Evolutionary conservation across 2,113 vertebrate species (phyloP).

Genomic region (Nesogale talazaci): DNA sequence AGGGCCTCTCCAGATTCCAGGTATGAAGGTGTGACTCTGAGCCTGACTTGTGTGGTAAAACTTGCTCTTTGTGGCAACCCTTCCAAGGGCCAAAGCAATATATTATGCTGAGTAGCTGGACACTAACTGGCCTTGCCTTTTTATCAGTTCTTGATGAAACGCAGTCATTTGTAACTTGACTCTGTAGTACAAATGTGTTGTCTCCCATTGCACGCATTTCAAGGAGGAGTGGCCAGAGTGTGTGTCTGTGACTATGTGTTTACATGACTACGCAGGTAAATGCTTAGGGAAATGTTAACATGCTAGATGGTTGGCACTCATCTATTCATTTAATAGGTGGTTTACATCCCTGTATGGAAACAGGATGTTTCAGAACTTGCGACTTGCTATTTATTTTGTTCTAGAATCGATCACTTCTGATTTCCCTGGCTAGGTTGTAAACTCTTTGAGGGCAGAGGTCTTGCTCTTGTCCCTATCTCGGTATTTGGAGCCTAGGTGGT

Average conservation of each 20-base stretch:
- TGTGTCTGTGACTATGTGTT: neutral
- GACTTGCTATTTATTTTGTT: conserved; percentile 5
- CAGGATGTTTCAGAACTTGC: conserved; percentile 1
- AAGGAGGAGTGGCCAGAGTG: neutral
- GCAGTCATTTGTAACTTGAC: conserved; percentile 46
- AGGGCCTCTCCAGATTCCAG: conserved; percentile 35
- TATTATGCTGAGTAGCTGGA: neutral
- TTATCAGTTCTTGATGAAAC: conserved; percentile 44
- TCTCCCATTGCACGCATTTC: conserved; percentile 18
- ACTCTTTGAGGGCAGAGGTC: neutral
- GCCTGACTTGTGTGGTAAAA: neutral
- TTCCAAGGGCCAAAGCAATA: neutral
- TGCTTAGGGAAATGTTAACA: neutral
- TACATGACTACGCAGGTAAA: neutral
- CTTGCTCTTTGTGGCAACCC: neutral
- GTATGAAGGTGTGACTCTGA: conserved; percentile 3
- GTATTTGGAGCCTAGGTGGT: conserved; percentile 34
- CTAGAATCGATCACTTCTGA: neutral
- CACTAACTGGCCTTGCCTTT: conserved; percentile 56
- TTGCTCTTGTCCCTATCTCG: conserved; percentile 37
- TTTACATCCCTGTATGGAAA: neutral
- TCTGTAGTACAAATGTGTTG: conserved; percentile 30
- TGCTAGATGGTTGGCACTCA: neutral
- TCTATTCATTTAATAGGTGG: conserved; percentile 26
- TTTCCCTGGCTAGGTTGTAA: conserved; percentile 4